Percentiles rank a stretch among this genome's conserved stretches.
phyloP scores from a whole-genome alignment of 2,113 vertebrate species.

The Lucifuga dentata region DNA sequence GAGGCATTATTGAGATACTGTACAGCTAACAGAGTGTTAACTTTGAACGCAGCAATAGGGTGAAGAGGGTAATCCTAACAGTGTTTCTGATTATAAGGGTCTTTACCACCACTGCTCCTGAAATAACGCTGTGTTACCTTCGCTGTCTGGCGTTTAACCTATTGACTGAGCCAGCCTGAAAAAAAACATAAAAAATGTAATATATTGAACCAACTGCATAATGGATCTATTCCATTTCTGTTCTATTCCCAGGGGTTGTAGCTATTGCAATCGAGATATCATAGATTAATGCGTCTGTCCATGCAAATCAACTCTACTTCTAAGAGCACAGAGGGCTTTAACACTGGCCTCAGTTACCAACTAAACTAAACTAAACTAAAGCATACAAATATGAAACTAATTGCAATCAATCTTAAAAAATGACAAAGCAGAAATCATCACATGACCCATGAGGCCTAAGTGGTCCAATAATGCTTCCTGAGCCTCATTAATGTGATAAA shows the following conservation, averaged over 20 bases:
- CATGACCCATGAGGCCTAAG: not conserved
- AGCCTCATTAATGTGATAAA: not conserved
- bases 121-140: conserved; percentile 22
- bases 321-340: conserved; percentile 61
- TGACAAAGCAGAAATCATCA: conserved; percentile 43
- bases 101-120: conserved; percentile 1
- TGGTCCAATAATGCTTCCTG: no score
- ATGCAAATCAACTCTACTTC: conserved; percentile 81
- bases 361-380: conserved; percentile 3
- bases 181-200: no score
- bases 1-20: conserved; percentile 32
- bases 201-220: conserved; percentile 36
- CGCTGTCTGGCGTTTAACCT: conserved; percentile 27
- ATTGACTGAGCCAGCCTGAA: conserved; percentile 20
- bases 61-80: conserved; percentile 24
- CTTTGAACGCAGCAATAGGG: conserved; percentile 14
- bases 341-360: conserved; percentile 18
- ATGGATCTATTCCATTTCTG: conserved; percentile 26
- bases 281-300: conserved; percentile 78
- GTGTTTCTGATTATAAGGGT: conserved; percentile 19
- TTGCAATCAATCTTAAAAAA: not conserved
- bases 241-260: conserved; percentile 61
- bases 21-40: conserved; percentile 25
- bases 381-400: not conserved
- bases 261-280: conserved; percentile 77